Evolutionary conservation across 2,888 invertebrate genomes (phyloP).

Genomic region (Drosophila prolongata): DNA sequence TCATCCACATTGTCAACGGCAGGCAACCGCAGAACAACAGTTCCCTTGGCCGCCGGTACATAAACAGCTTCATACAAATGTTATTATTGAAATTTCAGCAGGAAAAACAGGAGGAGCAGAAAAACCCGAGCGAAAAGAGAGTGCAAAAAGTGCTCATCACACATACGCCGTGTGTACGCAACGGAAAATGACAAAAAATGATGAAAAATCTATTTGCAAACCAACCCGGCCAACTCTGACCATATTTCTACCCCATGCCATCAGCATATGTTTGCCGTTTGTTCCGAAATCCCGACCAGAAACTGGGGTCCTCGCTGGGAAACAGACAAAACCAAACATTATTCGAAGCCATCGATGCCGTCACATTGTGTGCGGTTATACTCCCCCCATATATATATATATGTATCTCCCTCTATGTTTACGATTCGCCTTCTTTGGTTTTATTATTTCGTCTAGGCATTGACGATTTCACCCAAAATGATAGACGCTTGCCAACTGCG

Average conservation of each 20-base stretch:
- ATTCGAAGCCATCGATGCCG: constrained; percentile 56
- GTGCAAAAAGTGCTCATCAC: constrained; percentile 54
- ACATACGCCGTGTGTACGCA: constrained; percentile 55
- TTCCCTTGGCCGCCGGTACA: constrained; percentile 43
- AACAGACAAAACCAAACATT: constrained; percentile 42
- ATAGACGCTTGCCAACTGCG: constrained; percentile 42
- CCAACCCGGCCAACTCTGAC: constrained; percentile 16
- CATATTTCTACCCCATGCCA: constrained; percentile 48
- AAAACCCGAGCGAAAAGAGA: not conserved
- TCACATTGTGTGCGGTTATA: constrained; percentile 38
- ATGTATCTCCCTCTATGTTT: constrained; percentile 32
- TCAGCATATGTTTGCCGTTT: constrained; percentile 63
- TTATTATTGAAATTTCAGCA: constrained; percentile 77
- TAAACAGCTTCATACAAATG: constrained; percentile 79
- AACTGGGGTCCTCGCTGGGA: constrained; percentile 13
- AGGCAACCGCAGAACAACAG: constrained; percentile 47
- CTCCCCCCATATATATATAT: constrained; percentile 1
- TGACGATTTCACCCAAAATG: constrained; percentile 48
- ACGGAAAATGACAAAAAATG: constrained; percentile 52
- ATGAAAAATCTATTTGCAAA: constrained; percentile 74
- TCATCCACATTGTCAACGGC: constrained; percentile 69
- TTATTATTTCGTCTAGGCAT: constrained; percentile 62
- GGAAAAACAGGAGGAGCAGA: constrained; percentile 34
- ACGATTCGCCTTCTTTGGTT: constrained; percentile 55
- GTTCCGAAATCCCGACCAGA: constrained; percentile 6